A percentile compares a stretch with the other conserved stretches of the same genome.
Conservation (phyloP, 2,113 vertebrate genomes). For the Conger conger region DNA sequence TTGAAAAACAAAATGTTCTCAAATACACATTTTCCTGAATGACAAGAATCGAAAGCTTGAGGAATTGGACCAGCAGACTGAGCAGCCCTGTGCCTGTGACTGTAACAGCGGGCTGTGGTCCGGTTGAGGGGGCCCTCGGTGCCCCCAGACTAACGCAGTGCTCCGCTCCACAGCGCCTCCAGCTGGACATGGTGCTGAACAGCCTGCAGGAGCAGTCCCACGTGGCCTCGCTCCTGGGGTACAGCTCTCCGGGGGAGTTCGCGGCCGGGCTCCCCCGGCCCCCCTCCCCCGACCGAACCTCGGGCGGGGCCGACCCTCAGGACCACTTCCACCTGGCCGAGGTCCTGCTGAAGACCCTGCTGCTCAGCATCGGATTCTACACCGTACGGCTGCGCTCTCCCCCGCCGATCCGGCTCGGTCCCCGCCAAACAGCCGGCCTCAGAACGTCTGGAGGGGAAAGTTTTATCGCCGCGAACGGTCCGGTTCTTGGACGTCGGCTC, state of each 20-base stretch:
- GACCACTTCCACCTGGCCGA: constrained; percentile 73
- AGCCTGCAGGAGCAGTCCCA: constrained; percentile 80
- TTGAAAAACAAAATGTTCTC: background rate
- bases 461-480: no score
- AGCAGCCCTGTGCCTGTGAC: no score
- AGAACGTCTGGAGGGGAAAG: no score
- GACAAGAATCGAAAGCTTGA: background rate
- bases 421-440: no score
- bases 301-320: constrained; percentile 48
- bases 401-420: no score
- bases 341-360: constrained; percentile 73
- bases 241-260: constrained; percentile 70
- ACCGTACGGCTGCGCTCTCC: constrained; percentile 69
- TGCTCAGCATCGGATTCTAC: constrained; percentile 76
- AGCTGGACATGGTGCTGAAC: constrained; percentile 77
- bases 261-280: constrained; percentile 52
- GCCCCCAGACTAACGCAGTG: background rate
- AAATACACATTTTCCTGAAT: background rate
- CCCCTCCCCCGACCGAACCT: constrained; percentile 44
- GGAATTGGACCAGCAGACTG: no score
- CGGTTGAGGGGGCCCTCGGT: background rate
- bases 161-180: constrained; percentile 63
- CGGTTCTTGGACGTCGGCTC: no score
- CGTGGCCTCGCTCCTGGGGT: constrained; percentile 73
- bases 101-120: background rate